Evolutionary conservation across 2,113 vertebrate species (phyloP).

Genomic region (Scolopax mira): DNA sequence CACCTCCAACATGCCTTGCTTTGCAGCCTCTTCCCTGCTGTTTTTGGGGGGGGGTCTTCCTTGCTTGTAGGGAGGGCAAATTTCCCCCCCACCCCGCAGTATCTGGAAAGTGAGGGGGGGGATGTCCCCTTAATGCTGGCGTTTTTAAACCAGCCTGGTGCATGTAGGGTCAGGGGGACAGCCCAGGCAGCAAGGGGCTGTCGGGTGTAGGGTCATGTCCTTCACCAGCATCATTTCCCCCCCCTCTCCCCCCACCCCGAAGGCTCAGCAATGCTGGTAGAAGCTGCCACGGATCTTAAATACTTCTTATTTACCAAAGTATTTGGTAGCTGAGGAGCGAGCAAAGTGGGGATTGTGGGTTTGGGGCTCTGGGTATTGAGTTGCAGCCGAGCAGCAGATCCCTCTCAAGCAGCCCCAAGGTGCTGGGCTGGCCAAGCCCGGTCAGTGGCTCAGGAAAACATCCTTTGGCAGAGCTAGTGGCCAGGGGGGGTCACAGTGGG

Average conservation of each 20-base stretch:
- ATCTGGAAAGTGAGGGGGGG: background rate
- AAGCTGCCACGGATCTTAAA: background rate
- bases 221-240: fast-evolving
- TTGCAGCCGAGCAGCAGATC: background rate
- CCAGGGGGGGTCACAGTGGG: background rate
- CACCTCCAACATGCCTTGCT: fast-evolving
- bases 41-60: fast-evolving
- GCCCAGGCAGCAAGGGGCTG: background rate
- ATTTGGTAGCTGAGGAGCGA: background rate
- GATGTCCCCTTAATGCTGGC: background rate
- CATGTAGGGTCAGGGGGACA: background rate
- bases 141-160: background rate
- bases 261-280: fast-evolving
- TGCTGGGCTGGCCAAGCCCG: background rate
- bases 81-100: background rate
- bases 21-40: background rate
- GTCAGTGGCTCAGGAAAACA: fast-evolving
- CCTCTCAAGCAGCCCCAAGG: fast-evolving
- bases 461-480: background rate
- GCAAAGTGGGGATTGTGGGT: fast-evolving
- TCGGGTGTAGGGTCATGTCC: fast-evolving
- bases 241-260: no score
- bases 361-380: background rate
- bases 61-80: background rate
- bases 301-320: no score